Evolutionary conservation across 1,140 invertebrate species (phyloP).

Genomic region (Drosophila eugracilis): DNA sequence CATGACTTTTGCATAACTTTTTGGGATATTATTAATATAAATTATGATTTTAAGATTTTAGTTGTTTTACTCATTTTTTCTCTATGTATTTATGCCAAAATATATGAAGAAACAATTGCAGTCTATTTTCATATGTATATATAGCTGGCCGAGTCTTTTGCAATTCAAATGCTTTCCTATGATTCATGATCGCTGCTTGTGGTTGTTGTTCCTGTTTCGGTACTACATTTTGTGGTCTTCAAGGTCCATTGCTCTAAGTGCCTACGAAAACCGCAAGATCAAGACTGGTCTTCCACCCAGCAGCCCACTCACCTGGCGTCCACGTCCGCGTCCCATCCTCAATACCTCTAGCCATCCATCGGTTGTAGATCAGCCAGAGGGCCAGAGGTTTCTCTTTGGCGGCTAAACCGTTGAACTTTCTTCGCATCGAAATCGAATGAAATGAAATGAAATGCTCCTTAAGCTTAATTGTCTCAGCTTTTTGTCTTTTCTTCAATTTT

Average conservation of each 20-base stretch:
- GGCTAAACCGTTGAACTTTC: slow-evolving; percentile 64
- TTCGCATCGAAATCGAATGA: slow-evolving; percentile 67
- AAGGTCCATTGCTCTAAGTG: slow-evolving; percentile 61
- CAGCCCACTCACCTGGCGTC: slow-evolving; percentile 26
- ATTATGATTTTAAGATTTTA: no score
- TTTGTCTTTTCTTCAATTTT: slow-evolving; percentile 65
- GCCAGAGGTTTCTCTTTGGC: slow-evolving; percentile 65
- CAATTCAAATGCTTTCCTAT: slow-evolving; percentile 73
- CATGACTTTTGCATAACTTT: no score
- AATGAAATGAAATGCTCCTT: slow-evolving; percentile 80
- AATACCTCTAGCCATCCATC: slow-evolving; percentile 24
- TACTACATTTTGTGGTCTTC: slow-evolving; percentile 51
- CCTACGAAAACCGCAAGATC: slow-evolving; percentile 50
- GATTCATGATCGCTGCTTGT: slow-evolving; percentile 46
- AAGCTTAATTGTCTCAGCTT: slow-evolving; percentile 79
- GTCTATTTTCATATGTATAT: slow-evolving; percentile 54
- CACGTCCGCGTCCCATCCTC: slow-evolving; percentile 17
- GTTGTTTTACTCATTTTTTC: not conserved
- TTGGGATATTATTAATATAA: no score
- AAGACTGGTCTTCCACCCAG: slow-evolving; percentile 22
- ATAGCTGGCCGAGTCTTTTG: slow-evolving; percentile 58
- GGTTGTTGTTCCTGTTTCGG: slow-evolving; percentile 19
- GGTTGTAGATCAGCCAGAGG: slow-evolving; percentile 62
- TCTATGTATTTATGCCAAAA: slow-evolving; percentile 1
- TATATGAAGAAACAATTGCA: slow-evolving; percentile 35